Evolutionary conservation across 2,888 invertebrate species (phyloP).

Genomic region (Lepidocyrtinus sp.): DNA sequence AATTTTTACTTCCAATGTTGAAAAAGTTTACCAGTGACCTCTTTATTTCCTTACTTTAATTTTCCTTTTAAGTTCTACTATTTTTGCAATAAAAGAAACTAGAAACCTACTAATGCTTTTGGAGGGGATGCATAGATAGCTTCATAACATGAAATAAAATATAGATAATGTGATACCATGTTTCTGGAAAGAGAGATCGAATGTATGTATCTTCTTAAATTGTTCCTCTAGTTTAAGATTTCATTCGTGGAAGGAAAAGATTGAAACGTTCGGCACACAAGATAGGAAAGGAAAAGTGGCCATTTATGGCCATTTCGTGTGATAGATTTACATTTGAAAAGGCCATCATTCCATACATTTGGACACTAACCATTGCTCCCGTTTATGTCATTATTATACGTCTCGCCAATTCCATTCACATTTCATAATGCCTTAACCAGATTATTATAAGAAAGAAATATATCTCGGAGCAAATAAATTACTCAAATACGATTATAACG

Average conservation of each 20-base stretch:
- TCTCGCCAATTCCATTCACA: neutral
- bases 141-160: too few relatives aligned
- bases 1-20: neutral
- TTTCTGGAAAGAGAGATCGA: too few relatives aligned
- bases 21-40: neutral
- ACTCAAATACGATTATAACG: neutral
- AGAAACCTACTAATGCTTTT: neutral
- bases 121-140: too few relatives aligned
- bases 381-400: constrained; percentile 36
- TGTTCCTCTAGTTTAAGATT: neutral
- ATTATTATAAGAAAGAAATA: neutral
- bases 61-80: neutral
- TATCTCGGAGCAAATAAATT: constrained; percentile 1
- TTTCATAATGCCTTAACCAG: neutral
- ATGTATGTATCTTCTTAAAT: neutral
- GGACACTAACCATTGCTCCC: constrained; percentile 55
- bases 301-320: constrained; percentile 39
- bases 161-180: too few relatives aligned
- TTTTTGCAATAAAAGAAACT: neutral
- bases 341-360: constrained; percentile 49
- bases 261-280: constrained; percentile 1
- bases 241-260: neutral
- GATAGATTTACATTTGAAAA: constrained; percentile 60
- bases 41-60: neutral
- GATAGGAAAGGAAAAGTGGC: constrained; percentile 36